These are phyloP conservation scores for Omphaloscelis lunosa DNA, from an alignment of 2,888 invertebrate species.

Conservation along the genomic window DNA sequence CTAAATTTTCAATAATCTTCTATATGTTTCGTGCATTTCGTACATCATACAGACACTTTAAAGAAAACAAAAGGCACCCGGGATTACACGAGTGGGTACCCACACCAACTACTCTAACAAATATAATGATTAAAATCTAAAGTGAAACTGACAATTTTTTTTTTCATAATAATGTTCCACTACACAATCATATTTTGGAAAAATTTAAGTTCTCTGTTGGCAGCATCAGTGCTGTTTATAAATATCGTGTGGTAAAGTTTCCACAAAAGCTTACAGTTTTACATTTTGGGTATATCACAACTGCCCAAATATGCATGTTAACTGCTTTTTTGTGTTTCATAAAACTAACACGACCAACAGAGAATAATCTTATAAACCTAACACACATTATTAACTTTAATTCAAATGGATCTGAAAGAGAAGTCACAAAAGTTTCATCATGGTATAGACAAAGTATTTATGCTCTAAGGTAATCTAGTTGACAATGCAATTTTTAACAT, in stretches of 20 bases:
- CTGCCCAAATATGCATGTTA: slow-evolving; percentile 47
- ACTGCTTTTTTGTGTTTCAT: slow-evolving; percentile 37
- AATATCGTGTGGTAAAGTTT: slow-evolving; percentile 61
- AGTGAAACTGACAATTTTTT: slow-evolving; percentile 80
- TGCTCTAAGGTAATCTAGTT: slow-evolving; percentile 53
- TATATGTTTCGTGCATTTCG: slow-evolving; percentile 97
- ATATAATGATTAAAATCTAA: slow-evolving; percentile 89
- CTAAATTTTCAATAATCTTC: slow-evolving; percentile 92
- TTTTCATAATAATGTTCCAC: slow-evolving; percentile 76
- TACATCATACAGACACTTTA: slow-evolving; percentile 94
- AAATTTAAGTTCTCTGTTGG: slow-evolving; percentile 77
- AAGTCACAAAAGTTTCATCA: slow-evolving; percentile 81
- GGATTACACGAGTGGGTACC: slow-evolving; percentile 89
- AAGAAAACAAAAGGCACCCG: slow-evolving; percentile 90
- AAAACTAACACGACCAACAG: slow-evolving; percentile 74
- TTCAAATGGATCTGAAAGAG: slow-evolving; percentile 86
- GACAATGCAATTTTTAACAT: slow-evolving; percentile 63
- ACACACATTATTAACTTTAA: slow-evolving; percentile 81
- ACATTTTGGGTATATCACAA: slow-evolving; percentile 48
- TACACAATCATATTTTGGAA: slow-evolving; percentile 76
- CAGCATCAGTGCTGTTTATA: slow-evolving; percentile 41
- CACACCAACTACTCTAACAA: slow-evolving; percentile 90
- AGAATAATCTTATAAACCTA: slow-evolving; percentile 78
- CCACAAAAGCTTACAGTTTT: slow-evolving; percentile 34
- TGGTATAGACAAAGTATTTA: slow-evolving; percentile 64